Evolutionary conservation across 2,888 invertebrate genomes (phyloP).

Genomic region (Odontocolon sp.): DNA sequence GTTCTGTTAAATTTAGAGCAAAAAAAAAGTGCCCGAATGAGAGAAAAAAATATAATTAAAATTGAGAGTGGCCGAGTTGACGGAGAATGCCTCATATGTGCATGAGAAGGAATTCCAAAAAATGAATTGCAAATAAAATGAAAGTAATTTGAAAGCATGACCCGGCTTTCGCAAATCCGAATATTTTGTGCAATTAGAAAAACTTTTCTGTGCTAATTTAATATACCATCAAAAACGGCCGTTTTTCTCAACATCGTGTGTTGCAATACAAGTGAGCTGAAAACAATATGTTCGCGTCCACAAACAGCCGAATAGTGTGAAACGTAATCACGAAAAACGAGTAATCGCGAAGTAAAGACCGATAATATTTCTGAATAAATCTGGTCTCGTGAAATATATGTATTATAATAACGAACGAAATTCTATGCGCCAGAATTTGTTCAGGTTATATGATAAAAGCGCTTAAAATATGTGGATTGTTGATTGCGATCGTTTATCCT

Average conservation of each 20-base stretch:
- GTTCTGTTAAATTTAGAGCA: too few species aligned
- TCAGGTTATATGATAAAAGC: too few species aligned
- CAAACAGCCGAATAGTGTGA: background rate
- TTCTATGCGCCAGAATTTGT: too few species aligned
- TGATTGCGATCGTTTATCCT: slow-evolving; percentile 36
- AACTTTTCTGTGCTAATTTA: background rate
- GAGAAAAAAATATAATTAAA: too few species aligned
- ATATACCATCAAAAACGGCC: background rate
- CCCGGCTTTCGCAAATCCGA: background rate
- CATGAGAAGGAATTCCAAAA: too few species aligned
- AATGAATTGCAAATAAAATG: too few species aligned
- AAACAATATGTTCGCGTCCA: background rate
- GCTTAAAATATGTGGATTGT: slow-evolving; percentile 15
- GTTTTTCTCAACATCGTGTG: background rate
- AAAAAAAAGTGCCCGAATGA: too few species aligned
- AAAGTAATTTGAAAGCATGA: background rate
- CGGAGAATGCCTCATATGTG: too few species aligned
- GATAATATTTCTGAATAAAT: background rate
- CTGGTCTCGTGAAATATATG: too few species aligned
- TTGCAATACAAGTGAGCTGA: background rate
- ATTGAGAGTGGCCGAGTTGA: too few species aligned
- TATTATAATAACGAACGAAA: too few species aligned
- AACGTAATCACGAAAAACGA: background rate
- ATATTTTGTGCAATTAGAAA: background rate
- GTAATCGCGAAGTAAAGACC: background rate